These are phyloP conservation scores for Ailurus styani DNA, from an alignment of 2,113 vertebrate species.

Conservation along the genomic window DNA sequence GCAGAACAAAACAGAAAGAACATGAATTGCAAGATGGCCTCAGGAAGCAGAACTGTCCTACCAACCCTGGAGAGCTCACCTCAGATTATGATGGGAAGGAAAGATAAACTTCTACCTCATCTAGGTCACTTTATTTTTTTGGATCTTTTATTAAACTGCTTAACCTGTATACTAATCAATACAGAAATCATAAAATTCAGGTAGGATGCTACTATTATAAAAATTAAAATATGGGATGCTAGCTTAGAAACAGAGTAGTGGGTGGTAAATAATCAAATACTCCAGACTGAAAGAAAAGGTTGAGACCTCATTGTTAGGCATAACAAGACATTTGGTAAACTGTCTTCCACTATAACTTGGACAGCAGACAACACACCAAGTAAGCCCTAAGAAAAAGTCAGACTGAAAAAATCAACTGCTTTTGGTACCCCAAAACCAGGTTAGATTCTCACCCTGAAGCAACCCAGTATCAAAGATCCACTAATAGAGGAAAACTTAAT, in stretches of 20 bases:
- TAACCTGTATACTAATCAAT: not conserved
- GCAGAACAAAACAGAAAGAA: constrained; percentile 14
- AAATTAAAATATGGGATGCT: not conserved
- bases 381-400: constrained; percentile 24
- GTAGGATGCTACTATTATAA: not conserved
- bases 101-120: constrained; percentile 14
- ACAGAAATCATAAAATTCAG: not conserved
- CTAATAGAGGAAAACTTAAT: not conserved
- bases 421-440: not conserved
- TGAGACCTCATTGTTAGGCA: not conserved
- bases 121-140: not conserved
- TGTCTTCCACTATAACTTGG: not conserved
- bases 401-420: not conserved
- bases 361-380: not conserved
- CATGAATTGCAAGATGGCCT: not conserved
- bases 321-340: not conserved
- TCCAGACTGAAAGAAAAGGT: not conserved
- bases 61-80: not conserved
- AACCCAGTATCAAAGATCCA: not conserved
- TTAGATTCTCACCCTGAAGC: not conserved
- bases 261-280: not conserved
- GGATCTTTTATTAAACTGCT: not conserved
- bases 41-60: not conserved
- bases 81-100: not conserved
- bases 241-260: not conserved